These are phyloP conservation scores for rat (Rattus norvegicus) DNA, from an alignment of 2,113 vertebrate species.

Conservation along the genomic window DNA sequence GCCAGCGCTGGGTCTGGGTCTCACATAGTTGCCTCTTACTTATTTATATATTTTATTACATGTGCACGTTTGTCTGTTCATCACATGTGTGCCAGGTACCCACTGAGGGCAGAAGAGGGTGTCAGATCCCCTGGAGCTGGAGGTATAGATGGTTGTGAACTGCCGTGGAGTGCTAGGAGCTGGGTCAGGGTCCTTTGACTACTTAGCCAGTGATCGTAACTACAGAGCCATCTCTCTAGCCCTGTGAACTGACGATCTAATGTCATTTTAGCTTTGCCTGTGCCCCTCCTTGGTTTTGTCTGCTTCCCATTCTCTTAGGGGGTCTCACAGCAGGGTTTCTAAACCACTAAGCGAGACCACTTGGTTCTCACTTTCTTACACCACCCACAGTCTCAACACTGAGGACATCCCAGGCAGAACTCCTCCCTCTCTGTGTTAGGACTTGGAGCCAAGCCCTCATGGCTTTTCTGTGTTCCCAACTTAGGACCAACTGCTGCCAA, in stretches of 20 bases:
- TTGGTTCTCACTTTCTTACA: background rate
- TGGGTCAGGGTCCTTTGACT: background rate
- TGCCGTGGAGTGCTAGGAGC: background rate
- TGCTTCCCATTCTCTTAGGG: background rate
- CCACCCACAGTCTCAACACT: accelerated
- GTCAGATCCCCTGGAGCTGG: background rate
- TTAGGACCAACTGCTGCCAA: slow-evolving; percentile 14
- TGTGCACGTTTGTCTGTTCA: background rate
- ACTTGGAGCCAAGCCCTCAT: background rate
- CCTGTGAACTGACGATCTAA: background rate
- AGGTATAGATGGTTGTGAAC: background rate
- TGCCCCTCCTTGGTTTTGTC: background rate
- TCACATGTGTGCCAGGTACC: background rate
- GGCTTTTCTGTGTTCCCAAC: background rate
- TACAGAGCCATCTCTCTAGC: background rate
- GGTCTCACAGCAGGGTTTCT: background rate
- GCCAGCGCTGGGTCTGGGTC: background rate
- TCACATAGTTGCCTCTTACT: background rate
- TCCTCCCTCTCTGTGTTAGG: background rate
- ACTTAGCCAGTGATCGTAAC: background rate
- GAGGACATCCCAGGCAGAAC: background rate
- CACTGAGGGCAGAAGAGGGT: background rate
- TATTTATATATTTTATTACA: background rate
- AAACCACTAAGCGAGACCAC: background rate
- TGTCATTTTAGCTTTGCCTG: background rate